Evolutionary conservation across 2,797 vertebrate genomes (phyloP).

Genomic region (Cuculus canorus): DNA sequence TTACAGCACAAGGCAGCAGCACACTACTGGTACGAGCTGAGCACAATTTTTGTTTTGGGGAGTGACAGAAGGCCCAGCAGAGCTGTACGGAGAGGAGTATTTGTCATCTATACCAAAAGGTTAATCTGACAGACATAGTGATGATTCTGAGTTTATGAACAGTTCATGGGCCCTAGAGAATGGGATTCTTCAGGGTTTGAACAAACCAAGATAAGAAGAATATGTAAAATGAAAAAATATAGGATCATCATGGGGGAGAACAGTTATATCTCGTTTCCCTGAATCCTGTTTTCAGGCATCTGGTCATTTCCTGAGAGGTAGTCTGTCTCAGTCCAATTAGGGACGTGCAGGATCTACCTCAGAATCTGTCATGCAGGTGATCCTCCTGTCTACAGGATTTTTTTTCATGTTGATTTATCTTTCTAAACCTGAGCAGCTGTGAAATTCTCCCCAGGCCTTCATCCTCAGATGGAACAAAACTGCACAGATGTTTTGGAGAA

Average conservation of each 20-base stretch:
- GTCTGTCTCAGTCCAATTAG: neutral
- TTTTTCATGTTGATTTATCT: neutral
- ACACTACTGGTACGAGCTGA: neutral
- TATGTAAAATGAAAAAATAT: neutral
- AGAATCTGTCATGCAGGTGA: neutral
- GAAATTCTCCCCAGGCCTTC: neutral
- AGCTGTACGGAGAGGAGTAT: neutral
- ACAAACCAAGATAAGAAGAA: neutral
- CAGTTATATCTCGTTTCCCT: neutral
- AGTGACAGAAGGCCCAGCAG: rapidly evolving
- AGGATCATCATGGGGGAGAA: neutral
- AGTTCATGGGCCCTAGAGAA: neutral
- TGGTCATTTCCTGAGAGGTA: neutral
- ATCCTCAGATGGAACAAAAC: neutral
- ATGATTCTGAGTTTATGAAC: neutral
- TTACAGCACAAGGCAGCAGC: neutral
- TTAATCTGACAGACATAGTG: neutral
- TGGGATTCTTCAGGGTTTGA: neutral
- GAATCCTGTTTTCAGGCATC: neutral
- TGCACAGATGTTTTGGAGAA: neutral
- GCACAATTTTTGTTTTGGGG: neutral
- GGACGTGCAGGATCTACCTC: neutral
- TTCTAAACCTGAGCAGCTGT: neutral
- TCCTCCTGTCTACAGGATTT: neutral
- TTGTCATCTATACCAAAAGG: neutral